Base-by-base conservation (phyloP, 2,113 vertebrate species). In the Rhea pennata region DNA sequence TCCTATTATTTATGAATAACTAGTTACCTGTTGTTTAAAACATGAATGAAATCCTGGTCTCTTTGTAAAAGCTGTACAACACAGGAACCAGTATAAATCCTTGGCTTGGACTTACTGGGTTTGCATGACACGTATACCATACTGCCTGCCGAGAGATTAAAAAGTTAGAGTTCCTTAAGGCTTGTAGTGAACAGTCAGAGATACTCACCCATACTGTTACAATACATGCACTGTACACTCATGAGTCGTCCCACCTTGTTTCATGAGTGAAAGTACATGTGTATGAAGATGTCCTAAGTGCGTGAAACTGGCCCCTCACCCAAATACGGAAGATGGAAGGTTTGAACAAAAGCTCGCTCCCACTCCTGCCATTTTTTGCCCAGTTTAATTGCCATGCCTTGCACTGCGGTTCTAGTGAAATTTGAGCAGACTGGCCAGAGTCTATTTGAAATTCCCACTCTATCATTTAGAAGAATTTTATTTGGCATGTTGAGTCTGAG, bases 381-480 rank as follows among this genome's bases (percentile, higher is more conserved):
- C 7, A 65, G 40, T 36, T 53, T 91, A 81, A 90, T 59, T 91
- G 23, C 77, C 51, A 42, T 80, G 94, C 83, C 64, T 96, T 54
- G 10, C 56, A 13, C 69, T 96, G 95, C 1, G 88, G 97, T 91
- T 88, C 65, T 58, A 54, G 79, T 42, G 93, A 93, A 88, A 95
- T 71, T 75, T 15, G 3, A 72, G 82, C 80, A 91, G 78, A 62
- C 50, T 50, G 92, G 65, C 71, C 93, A 89, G 93, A 80, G 46
- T 20, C 82, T 88, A 39, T 81, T 95, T 97, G 96, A 85, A 97
- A 95, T 81, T 84, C 75, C 93, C 88, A 83, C 96, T 85, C 21
- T 98, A 64, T 98, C 95, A 98, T 98, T 98, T 98, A 92, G 87
- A 73, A 97, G 90, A 90, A 73, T 93, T 97, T 95, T 94, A 91